Conservation (phyloP, 2,113 vertebrate species). For the Lutjanus erythropterus region DNA sequence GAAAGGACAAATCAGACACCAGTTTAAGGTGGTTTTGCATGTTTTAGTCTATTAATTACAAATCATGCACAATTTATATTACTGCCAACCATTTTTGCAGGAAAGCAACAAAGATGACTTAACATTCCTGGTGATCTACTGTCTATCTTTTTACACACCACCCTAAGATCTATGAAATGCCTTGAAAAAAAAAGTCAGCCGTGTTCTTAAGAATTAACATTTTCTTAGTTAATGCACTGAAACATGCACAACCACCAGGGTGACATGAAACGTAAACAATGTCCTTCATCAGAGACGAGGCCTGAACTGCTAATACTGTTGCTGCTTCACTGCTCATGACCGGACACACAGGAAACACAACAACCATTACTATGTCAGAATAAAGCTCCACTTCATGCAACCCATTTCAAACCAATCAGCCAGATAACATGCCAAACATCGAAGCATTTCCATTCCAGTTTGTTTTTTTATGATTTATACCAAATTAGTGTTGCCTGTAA, state of each 20-base stretch:
- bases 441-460: constrained; percentile 59
- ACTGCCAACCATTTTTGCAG: background rate
- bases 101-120: too few species aligned
- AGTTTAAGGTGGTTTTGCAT: background rate
- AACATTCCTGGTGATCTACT: background rate
- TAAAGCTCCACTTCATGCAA: constrained; percentile 28
- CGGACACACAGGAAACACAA: constrained; percentile 22
- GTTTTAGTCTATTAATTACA: background rate
- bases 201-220: background rate
- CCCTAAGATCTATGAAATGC: too few species aligned
- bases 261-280: background rate
- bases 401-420: background rate
- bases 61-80: background rate
- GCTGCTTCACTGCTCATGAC: background rate
- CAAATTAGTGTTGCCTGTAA: background rate
- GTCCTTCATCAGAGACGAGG: background rate
- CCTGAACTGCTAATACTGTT: background rate
- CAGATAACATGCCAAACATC: constrained; percentile 2
- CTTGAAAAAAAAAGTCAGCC: too few species aligned
- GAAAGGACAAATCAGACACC: background rate
- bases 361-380: background rate
- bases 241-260: background rate
- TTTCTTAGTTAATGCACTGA: background rate
- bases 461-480: constrained; percentile 14
- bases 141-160: background rate